Evolutionary conservation across 2,888 invertebrate genomes (phyloP), one percentile per base, ranked within the genome.

Genomic region (Creontiades dilutus): DNA sequence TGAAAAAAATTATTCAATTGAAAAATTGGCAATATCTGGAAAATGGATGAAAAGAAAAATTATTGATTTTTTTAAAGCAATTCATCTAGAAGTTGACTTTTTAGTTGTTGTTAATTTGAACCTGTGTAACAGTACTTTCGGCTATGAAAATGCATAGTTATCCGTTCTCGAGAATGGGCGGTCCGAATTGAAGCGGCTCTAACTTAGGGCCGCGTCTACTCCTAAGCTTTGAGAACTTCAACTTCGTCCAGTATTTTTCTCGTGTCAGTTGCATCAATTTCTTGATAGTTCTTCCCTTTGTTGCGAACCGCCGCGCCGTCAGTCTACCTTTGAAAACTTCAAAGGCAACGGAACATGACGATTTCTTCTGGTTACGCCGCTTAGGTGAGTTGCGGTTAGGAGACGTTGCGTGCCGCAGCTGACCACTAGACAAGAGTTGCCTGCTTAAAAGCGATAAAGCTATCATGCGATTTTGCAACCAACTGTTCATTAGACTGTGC

Each of bases 381-480:
- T 76, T 76, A 76, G 12, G 19, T 14, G 61, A 3, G n/a, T 78
- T 78, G 78, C 47, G 78, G 78, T 78, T 78, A 28, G 47, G 13
- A 2, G 78, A 37, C 46, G 78, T 78, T 19, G 78, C 78, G 78
- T 78, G 78, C 37, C 46, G 78, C 78, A 46, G 78, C 78, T 13
- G 47, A 78, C 78, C 78, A 46, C 78, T 11, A n/a, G 78, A 75
- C 75, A 75, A 9, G 75, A 28, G 7, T 28, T 19, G 75, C 75
- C 75, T 75, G 78, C 5, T 78, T 9, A 47, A 47, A 78, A 78
- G 47, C 78, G 78, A 78, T 78, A 78, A 78, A 78, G 78, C 16
- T 37, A 19, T 78, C 78, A 78, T 14, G 68, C 68, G 23, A 23
- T 68, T 68, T 68, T n/a, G 61, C 61, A 61, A 52, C 61, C 16